Percentiles rank a stretch among this genome's conserved stretches.
These are phyloP conservation scores for Percopsis transmontana DNA, from an alignment of 2,113 vertebrate species.

Conservation along the genomic window DNA sequence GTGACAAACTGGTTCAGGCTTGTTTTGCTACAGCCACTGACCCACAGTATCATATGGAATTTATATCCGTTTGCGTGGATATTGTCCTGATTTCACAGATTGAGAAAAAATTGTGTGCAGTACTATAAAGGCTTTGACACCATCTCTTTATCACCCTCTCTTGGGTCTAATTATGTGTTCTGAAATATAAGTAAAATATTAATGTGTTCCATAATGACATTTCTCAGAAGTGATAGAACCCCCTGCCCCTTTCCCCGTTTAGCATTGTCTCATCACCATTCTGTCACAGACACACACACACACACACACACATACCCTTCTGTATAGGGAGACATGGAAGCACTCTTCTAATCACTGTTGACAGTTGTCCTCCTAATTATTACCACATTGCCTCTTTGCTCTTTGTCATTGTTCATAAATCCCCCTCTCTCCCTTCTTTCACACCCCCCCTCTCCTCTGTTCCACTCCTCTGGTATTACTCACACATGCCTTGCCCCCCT, in stretches of 20 bases:
- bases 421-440: background rate
- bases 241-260: too few relatives aligned
- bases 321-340: conserved; percentile 19
- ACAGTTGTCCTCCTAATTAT: conserved; percentile 62
- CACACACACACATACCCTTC: conserved; percentile 35
- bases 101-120: too few relatives aligned
- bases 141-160: too few relatives aligned
- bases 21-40: conserved; percentile 21
- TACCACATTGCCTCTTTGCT: conserved; percentile 31
- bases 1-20: conserved; percentile 53
- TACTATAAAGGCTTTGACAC: too few relatives aligned
- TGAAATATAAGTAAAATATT: too few relatives aligned
- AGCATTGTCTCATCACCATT: too few relatives aligned
- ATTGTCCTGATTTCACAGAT: too few relatives aligned
- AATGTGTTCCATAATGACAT: too few relatives aligned
- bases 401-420: background rate
- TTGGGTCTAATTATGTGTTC: too few relatives aligned
- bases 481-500: conserved; percentile 17
- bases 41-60: conserved; percentile 31
- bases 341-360: conserved; percentile 37
- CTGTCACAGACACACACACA: conserved; percentile 11
- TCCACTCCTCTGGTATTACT: conserved; percentile 50
- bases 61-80: background rate
- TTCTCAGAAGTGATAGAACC: too few relatives aligned
- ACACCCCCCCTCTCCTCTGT: background rate